Conservation (phyloP, 2,113 vertebrate species). For the Charina bottae region DNA sequence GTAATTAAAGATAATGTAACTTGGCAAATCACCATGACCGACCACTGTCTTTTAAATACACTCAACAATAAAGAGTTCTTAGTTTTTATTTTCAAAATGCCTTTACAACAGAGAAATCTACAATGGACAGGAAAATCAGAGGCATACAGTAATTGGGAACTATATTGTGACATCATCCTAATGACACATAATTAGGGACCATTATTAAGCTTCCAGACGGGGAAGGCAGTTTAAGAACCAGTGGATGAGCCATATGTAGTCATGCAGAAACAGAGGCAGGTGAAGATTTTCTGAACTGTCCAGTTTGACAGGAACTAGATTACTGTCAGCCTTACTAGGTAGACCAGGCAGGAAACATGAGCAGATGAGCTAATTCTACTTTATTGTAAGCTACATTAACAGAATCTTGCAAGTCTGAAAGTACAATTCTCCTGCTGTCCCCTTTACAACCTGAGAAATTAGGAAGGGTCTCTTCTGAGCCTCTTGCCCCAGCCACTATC, state of each 20-base stretch:
- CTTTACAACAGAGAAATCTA: constrained; percentile 41
- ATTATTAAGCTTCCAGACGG: background rate
- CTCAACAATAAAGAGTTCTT: constrained; percentile 13
- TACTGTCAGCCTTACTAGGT: background rate
- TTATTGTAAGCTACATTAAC: background rate
- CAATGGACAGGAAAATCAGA: constrained; percentile 18
- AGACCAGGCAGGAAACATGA: background rate
- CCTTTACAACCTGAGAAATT: too few relatives aligned
- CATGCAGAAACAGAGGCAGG: background rate
- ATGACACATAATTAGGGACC: constrained; percentile 16
- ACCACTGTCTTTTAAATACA: constrained; percentile 60
- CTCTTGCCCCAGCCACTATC: too few relatives aligned
- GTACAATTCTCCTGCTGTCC: too few relatives aligned
- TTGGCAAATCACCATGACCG: constrained; percentile 68
- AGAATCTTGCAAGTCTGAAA: too few relatives aligned
- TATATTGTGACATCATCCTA: background rate
- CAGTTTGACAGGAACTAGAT: background rate
- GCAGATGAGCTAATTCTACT: background rate
- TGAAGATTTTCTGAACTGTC: background rate
- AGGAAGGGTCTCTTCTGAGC: too few relatives aligned
- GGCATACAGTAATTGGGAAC: constrained; percentile 1
- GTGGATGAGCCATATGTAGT: background rate
- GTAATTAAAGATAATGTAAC: constrained; percentile 50
- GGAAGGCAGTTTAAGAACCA: background rate
- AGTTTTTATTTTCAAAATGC: constrained; percentile 34